Base-by-base conservation (phyloP, 2,113 vertebrate genomes). In the Sceloporus tristichus region DNA sequence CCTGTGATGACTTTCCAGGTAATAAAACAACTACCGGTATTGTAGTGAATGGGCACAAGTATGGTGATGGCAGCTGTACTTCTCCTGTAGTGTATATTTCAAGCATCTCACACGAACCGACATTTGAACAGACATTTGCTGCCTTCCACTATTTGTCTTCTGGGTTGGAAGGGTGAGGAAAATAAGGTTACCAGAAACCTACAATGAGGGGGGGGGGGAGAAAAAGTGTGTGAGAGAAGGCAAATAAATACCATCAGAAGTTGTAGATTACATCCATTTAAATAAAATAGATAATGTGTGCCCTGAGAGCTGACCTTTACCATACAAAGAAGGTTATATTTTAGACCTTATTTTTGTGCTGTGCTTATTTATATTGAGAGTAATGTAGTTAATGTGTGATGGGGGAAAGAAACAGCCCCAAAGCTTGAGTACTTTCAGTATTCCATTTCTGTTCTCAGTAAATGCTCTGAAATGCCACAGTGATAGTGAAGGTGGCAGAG, bases 41-140 rank as follows among this genome's bases (percentile, higher is more conserved):
- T 18, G 13, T 18, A 62, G 59, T 62, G 13, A 62, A 16, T 62
- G 86, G 92, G 82, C 91, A 92, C 91, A 93, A 14, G 94, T 94
- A 91, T 94, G 90, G 91, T 89, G 70, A 68, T 18, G 59, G 59
- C 18, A 84, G 88, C 85, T 95, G 93, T 93, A 92, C 91, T 93
- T 92, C 90, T 91, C 53, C 84, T 90, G 82, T 89, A 94, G 92
- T 92, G 87, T n/a, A 71, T 23, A 29, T 71, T 10, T 71, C 68
- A 71, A 23, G 8, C 68, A 11, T 71, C 25, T 71, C 90, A 87
- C 62, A 89, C 7, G 90, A 87, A 93, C 91, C 79, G 70, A 70
- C 87, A 23, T 77, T 85, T 93, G 71, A 94, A 90, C 80, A 92
- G 81, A 23, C 48, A 84, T 94, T 92, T 93, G 78, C 71, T 86